Evolutionary conservation across 2,113 vertebrate genomes (phyloP).

Genomic region (Empidonax traillii): DNA sequence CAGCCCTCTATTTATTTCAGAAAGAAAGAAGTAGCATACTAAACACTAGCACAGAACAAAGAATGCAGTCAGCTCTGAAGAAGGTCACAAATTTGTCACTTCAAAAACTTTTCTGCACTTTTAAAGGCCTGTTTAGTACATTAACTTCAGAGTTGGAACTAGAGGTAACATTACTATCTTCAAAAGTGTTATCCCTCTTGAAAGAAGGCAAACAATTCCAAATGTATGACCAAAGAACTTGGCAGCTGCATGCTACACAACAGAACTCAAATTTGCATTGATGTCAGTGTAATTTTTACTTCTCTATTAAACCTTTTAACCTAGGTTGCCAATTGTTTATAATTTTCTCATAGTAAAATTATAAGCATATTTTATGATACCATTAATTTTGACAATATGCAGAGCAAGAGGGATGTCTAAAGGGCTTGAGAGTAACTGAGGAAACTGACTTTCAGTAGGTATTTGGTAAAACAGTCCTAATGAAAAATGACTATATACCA

Average conservation of each 20-base stretch:
- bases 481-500: neutral
- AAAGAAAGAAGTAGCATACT: neutral
- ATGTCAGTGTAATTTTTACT: neutral
- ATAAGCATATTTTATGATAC: neutral
- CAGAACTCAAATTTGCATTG: neutral
- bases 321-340: neutral
- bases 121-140: neutral
- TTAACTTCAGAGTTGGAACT: neutral
- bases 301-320: neutral
- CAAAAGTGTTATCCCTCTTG: neutral
- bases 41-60: neutral
- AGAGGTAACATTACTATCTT: neutral
- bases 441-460: neutral
- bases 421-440: neutral
- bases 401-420: neutral
- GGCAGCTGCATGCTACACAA: neutral
- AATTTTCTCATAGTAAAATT: neutral
- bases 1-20: neutral
- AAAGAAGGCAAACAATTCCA: neutral
- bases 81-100: neutral
- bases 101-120: neutral
- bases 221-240: neutral
- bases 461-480: accelerated
- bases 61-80: neutral
- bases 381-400: neutral